Conservation (phyloP, 2,797 vertebrate species). For the Enteromius fasciolatus region DNA sequence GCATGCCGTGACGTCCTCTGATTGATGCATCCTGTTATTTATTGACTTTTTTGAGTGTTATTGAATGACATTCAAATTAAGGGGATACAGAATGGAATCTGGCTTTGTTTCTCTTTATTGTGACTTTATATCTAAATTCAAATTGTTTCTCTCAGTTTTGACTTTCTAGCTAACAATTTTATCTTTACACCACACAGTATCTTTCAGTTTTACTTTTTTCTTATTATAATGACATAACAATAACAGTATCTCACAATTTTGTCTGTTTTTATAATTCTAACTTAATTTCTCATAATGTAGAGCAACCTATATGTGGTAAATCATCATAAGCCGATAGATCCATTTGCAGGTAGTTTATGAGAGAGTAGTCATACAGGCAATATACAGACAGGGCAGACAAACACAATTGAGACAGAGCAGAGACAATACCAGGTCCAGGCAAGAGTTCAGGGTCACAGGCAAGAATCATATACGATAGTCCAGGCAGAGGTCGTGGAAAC, state of each 20-base stretch:
- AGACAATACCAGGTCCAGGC: no score
- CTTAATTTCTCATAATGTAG: background rate
- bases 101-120: no score
- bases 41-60: constrained; percentile 49
- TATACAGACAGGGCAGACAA: no score
- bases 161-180: background rate
- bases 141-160: background rate
- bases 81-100: background rate
- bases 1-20: constrained; percentile 44
- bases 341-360: no score
- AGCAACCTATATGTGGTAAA: no score
- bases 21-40: constrained; percentile 57
- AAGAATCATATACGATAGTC: no score
- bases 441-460: no score
- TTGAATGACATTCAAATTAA: constrained; percentile 26
- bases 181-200: background rate
- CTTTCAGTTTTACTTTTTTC: background rate
- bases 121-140: background rate
- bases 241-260: background rate
- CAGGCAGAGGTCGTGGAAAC: no score
- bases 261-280: background rate
- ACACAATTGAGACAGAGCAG: no score
- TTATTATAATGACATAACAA: background rate
- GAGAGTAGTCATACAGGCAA: no score
- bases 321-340: no score